phyloP scores from a whole-genome alignment of 2,888 invertebrate species.

The Rhagophthalmus giganteus region DNA sequence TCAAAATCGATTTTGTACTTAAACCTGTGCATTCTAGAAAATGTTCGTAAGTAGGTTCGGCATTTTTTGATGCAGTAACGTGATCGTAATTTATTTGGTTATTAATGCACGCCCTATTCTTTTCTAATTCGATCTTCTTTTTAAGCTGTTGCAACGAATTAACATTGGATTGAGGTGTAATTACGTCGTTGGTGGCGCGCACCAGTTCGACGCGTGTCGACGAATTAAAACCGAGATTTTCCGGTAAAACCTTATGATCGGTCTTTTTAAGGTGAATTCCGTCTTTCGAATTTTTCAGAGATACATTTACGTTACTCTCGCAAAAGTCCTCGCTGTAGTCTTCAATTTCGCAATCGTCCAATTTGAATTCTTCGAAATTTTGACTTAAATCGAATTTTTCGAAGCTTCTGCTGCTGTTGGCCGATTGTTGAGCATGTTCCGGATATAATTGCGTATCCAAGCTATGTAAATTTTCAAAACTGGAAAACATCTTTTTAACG shows the following conservation, averaged over 20 bases:
- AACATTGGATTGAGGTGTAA: slow-evolving; percentile 42
- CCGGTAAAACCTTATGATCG: slow-evolving; percentile 9
- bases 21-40: slow-evolving; percentile 79
- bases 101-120: slow-evolving; percentile 39
- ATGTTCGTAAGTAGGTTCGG: slow-evolving; percentile 66
- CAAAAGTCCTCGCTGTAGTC: slow-evolving; percentile 40
- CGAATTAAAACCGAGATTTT: slow-evolving; percentile 21
- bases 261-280: neutral
- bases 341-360: slow-evolving; percentile 70
- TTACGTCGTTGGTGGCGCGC: slow-evolving; percentile 42
- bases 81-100: slow-evolving; percentile 40
- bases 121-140: slow-evolving; percentile 53
- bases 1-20: slow-evolving; percentile 76
- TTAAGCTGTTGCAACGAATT: slow-evolving; percentile 48
- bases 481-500: slow-evolving; percentile 48
- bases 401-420: slow-evolving; percentile 44
- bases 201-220: slow-evolving; percentile 45
- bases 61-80: slow-evolving; percentile 46
- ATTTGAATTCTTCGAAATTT: slow-evolving; percentile 79
- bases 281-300: neutral
- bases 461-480: slow-evolving; percentile 53
- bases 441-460: slow-evolving; percentile 44
- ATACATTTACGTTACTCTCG: slow-evolving; percentile 1
- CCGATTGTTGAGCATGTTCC: slow-evolving; percentile 4
- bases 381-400: slow-evolving; percentile 71